Base-by-base conservation (phyloP, 2,113 vertebrate species). In the Rallus limicola region DNA sequence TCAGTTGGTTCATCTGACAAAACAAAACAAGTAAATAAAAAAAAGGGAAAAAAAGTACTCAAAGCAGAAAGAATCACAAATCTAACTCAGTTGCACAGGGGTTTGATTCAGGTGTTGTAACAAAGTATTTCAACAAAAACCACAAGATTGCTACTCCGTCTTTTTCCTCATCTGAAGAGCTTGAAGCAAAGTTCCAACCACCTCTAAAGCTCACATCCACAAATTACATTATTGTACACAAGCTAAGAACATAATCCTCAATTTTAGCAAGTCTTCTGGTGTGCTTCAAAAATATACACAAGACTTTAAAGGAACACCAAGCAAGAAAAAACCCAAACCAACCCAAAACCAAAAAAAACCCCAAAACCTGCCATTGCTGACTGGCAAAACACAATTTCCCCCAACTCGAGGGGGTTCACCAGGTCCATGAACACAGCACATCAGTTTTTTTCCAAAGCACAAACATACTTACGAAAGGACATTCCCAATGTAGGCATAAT, bases 401-500 rank as follows among this genome's bases (percentile, higher is more conserved):
- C 20, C 58, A 76, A 44, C 7, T 36, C 2, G 2, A 82, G 44
- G 17, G 44, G 44, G 44, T 38, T 79, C 56, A 60, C n/a, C 14
- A 24, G 71, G 40, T 23, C 75, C 71, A 62, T 25, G 42, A 82
- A 80, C 26, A 76, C 33, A 75, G 34, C 46, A 68, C 19, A 58
- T 11, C 6, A 25, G 6, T 25, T 36, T 44, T 76, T 85, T 75
- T 34, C 68, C 36, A 38, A 92, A 75, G 80, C 3, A 1, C 60
- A 88, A 69, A 87, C 84, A 94, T 76, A 98, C 98, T 99, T 97
- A 99, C 98, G 98, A 99, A 76, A 99, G 98, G 77, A 99, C 98
- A 46, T 99, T 99, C n/a, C 99, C 99, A 55, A 99, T 98, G 7
- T 99, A 99, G 94, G 99, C 98, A 16, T 99, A 99, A 98, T 99